A percentile compares a stretch with the other conserved stretches of the same genome.
Conservation (phyloP, 2,797 vertebrate species). For the Rhadinocentrus ornatus region DNA sequence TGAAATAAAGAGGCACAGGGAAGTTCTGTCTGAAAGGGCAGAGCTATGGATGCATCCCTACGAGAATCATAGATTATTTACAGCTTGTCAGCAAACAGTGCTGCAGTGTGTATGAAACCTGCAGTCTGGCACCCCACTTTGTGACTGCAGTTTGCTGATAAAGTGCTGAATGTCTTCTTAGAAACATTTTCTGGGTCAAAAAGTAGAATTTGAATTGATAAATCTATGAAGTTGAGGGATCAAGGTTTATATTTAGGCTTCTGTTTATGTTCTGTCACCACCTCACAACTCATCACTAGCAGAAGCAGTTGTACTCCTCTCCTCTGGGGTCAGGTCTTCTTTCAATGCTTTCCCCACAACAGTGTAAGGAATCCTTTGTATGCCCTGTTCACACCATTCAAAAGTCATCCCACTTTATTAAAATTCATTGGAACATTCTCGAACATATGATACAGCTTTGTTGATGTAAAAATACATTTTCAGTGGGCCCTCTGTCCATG, state of each 20-base stretch:
- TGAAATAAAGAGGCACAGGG: too few species aligned
- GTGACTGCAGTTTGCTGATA: conserved; percentile 38
- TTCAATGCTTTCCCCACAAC: not conserved
- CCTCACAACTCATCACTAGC: conserved; percentile 7
- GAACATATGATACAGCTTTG: not conserved
- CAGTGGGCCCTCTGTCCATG: not conserved
- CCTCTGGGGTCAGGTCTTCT: not conserved
- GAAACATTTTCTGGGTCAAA: conserved; percentile 5
- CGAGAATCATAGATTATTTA: conserved; percentile 67
- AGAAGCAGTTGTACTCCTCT: not conserved
- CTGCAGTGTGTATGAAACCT: conserved; percentile 32
- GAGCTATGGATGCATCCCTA: conserved; percentile 53
- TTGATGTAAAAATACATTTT: not conserved
- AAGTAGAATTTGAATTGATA: not conserved
- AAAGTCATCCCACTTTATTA: not conserved
- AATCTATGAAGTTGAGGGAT: conserved; percentile 15
- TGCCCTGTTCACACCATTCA: not conserved
- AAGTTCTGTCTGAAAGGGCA: conserved; percentile 4
- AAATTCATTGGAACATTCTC: not conserved
- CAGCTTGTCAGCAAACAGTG: conserved; percentile 34
- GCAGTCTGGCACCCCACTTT: conserved; percentile 39
- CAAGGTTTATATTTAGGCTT: conserved; percentile 11
- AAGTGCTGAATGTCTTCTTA: conserved; percentile 5
- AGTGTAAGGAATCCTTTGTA: not conserved
- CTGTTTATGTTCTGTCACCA: conserved; percentile 16